Percentiles rank a stretch among this genome's conserved stretches.
phyloP scores from a whole-genome alignment of 1,140 invertebrate genomes.

The Pentalonia nigronervosa region DNA sequence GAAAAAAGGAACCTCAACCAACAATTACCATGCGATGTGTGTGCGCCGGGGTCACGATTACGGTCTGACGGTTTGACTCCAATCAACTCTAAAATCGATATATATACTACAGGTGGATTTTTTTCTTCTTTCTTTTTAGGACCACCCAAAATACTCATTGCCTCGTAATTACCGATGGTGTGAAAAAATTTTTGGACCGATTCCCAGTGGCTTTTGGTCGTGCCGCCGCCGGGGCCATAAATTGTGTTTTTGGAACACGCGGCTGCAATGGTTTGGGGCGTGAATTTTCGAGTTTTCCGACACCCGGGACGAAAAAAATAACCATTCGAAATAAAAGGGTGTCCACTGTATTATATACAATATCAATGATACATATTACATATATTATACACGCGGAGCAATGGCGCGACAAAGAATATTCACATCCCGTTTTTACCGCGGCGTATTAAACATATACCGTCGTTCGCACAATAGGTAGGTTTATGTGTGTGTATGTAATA shows the following conservation, averaged over 20 bases:
- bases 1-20: constrained; percentile 50
- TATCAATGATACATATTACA: not conserved
- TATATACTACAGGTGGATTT: constrained; percentile 47
- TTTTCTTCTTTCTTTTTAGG: constrained; percentile 24
- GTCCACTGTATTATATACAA: not conserved
- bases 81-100: constrained; percentile 56
- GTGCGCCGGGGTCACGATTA: constrained; percentile 47
- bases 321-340: constrained; percentile 34
- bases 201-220: constrained; percentile 46
- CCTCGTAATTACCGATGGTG: constrained; percentile 55
- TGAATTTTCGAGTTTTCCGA: constrained; percentile 51
- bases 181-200: constrained; percentile 54
- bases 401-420: not conserved
- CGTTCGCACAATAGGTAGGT: not conserved
- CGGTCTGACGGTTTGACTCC: constrained; percentile 55
- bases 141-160: constrained; percentile 54
- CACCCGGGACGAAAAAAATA: not conserved
- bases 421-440: not conserved
- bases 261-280: constrained; percentile 12
- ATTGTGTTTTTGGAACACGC: constrained; percentile 41
- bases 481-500: not conserved
- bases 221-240: constrained; percentile 29
- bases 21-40: constrained; percentile 42
- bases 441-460: not conserved
- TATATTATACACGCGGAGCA: not conserved